Percentiles rank a stretch among this genome's conserved stretches.
phyloP scores from a whole-genome alignment of 1,140 invertebrate species.

The Melipona quadrifasciata region DNA sequence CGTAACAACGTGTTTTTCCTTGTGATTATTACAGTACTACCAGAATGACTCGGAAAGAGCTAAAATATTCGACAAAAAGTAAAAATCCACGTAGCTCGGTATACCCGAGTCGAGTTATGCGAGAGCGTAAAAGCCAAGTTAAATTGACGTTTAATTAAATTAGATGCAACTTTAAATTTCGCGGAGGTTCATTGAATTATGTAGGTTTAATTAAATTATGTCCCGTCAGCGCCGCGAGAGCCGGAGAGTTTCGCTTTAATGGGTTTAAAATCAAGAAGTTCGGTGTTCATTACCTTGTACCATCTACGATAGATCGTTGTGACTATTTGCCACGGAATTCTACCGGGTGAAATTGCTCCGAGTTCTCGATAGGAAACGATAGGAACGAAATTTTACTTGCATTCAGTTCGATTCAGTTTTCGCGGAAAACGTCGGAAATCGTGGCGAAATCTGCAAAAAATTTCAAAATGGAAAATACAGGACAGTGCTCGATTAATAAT shows the following conservation, averaged over 20 bases:
- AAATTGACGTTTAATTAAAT: not conserved
- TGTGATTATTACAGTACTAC: too few species aligned
- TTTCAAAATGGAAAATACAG: too few species aligned
- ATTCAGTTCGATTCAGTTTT: too few species aligned
- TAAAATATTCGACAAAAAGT: too few species aligned
- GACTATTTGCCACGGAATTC: not conserved
- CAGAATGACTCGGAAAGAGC: too few species aligned
- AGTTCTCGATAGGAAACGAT: not conserved
- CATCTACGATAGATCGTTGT: not conserved
- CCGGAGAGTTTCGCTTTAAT: not conserved
- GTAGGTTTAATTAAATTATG: not conserved
- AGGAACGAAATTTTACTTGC: not conserved
- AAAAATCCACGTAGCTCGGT: too few species aligned
- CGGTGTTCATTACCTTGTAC: not conserved
- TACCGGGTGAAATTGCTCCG: not conserved
- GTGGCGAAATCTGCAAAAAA: too few species aligned
- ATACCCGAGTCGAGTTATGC: not conserved
- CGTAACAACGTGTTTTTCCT: too few species aligned
- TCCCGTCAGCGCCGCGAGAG: not conserved
- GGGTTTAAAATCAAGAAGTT: not conserved
- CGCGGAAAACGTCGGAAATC: too few species aligned
- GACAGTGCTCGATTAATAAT: too few species aligned
- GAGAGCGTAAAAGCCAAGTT: not conserved
- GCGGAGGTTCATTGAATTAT: not conserved
- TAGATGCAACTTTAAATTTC: not conserved